Conservation (phyloP, 2,113 vertebrate genomes). For the Eublepharis macularius region DNA sequence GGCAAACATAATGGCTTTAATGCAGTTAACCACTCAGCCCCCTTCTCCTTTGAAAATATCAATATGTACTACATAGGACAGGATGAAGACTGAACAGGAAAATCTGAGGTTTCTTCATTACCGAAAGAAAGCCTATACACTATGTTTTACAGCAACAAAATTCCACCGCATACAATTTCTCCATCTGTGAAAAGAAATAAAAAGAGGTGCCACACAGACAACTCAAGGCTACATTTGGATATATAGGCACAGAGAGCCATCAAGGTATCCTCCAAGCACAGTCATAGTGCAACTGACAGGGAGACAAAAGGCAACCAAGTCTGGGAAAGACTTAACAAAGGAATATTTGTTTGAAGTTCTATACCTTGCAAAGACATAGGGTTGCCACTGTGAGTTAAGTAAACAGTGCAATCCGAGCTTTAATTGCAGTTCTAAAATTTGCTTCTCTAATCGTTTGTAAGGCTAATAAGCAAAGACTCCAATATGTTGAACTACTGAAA, state of each 20-base stretch:
- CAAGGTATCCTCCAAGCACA: neutral
- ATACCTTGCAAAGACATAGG: neutral
- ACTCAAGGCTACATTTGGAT: neutral
- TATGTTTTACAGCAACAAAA: neutral
- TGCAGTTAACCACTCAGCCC: constrained; percentile 24
- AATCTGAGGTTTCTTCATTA: constrained; percentile 32
- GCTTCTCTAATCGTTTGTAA: neutral
- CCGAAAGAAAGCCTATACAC: neutral
- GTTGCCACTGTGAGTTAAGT: neutral
- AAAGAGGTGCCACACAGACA: neutral
- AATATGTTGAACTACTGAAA: neutral
- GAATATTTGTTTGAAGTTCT: neutral
- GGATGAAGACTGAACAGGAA: constrained; percentile 14
- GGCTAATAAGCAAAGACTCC: neutral
- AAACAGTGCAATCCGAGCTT: neutral
- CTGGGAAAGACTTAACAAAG: neutral
- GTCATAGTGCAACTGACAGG: neutral
- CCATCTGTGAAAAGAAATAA: neutral
- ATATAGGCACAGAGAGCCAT: neutral
- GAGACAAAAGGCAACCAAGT: constrained; percentile 24
- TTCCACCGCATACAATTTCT: neutral
- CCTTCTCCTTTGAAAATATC: constrained; percentile 55
- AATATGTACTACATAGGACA: constrained; percentile 41
- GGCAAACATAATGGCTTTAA: constrained; percentile 55
- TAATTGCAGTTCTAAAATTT: neutral